These are phyloP conservation scores for Noctua janthina DNA, from an alignment of 2,888 invertebrate species.

Conservation along the genomic window DNA sequence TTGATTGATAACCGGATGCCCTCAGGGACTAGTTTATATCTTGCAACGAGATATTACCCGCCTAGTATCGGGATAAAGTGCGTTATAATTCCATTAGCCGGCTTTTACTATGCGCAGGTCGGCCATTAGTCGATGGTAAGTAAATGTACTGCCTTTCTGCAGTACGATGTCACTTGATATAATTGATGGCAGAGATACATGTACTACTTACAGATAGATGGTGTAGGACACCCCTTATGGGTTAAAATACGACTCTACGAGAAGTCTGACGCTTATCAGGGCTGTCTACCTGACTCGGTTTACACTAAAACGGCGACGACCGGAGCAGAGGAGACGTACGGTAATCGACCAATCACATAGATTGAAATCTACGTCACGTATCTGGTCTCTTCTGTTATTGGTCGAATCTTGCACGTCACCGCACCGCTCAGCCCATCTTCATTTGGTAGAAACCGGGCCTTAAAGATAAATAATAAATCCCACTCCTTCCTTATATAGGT, in stretches of 20 bases:
- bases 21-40: constrained; percentile 56
- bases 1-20: constrained; percentile 40
- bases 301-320: neutral
- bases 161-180: constrained; percentile 34
- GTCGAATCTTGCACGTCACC: neutral
- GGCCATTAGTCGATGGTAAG: constrained; percentile 44
- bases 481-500: neutral
- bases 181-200: constrained; percentile 26
- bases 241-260: neutral
- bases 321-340: neutral
- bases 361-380: neutral
- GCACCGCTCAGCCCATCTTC: neutral
- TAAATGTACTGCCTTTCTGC: constrained; percentile 43
- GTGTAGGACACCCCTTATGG: neutral
- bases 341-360: neutral
- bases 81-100: constrained; percentile 60
- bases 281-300: neutral
- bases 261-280: neutral
- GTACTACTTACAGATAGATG: neutral
- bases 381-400: neutral
- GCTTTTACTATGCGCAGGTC: constrained; percentile 43
- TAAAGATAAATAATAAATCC: neutral
- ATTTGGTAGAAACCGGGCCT: neutral
- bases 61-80: constrained; percentile 48
- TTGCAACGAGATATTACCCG: constrained; percentile 36